Base-by-base conservation (phyloP, 2,797 vertebrate species). In the Sebastes minor region DNA sequence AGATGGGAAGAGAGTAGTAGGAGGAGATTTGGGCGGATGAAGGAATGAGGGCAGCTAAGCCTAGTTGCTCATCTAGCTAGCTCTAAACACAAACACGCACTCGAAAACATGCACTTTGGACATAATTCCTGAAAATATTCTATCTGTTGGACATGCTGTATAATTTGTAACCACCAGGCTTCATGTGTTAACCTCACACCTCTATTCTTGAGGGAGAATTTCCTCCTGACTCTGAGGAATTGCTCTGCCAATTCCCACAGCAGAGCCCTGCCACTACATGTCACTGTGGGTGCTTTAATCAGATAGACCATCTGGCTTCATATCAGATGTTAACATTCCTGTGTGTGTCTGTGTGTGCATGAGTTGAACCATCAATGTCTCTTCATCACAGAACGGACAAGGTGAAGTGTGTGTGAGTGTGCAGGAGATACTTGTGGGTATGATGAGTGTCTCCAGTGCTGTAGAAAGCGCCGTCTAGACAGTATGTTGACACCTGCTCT, bases 11-110 rank as follows among this genome's bases (percentile, higher is more conserved):
- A 71, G 68, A 62, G 74, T 75, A 69, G 74, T 49, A 62, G 75
- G 33, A 64, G 30, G 82, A 90, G 92, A 92, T 93, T 91, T 91
- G 72, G 73, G 63, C 2, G 46, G 88, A 91, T 91, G 88, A 91
- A 90, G 85, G 81, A 90, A 92, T 87, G 70, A 86, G 86, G 85
- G 35, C 70, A 82, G 86, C 73, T 88, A 80, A 90, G 88, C 84
- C 68, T 77, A 71, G 81, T 75, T 86, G 86, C 84, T 91, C 85
- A 84, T 86, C 62, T 86, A 10, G 80, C 66, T 27, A 38, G 67
- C 75, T 61, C 56, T 70, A 78, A 87, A 92, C 32, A 72, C 52
- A 74, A 71, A 55, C 46, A 20, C 28, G 22, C 22, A 42, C 38
- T 28, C 25, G 14, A 11, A 62, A 56, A 71, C 35, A 64, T 42